Conservation (phyloP, 2,888 invertebrate species). For the Geophilus truncorum region DNA sequence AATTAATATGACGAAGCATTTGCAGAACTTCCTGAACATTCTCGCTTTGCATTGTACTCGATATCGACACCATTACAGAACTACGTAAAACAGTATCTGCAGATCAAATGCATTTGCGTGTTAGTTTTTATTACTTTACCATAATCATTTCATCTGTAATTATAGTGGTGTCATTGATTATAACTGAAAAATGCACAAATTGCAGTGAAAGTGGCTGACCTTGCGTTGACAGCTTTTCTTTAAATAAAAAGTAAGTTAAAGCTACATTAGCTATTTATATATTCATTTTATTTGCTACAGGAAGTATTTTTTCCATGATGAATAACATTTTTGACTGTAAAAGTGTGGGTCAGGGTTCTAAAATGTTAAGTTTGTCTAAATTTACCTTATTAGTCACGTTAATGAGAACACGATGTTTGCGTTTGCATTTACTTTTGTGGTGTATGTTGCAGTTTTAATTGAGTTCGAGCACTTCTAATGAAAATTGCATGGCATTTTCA, state of each 20-base stretch:
- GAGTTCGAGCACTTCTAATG: background rate
- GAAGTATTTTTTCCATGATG: background rate
- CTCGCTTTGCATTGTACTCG: no score
- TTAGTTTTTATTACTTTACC: no score
- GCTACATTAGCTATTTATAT: no score
- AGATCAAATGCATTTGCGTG: no score
- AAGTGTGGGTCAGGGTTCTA: background rate
- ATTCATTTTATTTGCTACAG: background rate
- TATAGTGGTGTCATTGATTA: no score
- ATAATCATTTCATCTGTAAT: no score
- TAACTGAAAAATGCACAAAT: no score
- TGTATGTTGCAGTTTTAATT: background rate
- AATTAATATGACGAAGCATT: no score
- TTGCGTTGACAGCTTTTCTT: background rate
- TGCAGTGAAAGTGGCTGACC: no score
- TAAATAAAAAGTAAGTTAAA: background rate
- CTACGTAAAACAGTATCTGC: no score
- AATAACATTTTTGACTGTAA: background rate
- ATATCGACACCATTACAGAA: no score
- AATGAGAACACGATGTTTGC: background rate
- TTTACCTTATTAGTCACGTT: background rate
- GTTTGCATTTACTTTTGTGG: background rate
- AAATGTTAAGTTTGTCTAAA: background rate
- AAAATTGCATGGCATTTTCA: background rate
- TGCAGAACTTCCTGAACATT: no score